Percentiles rank a stretch among this genome's conserved stretches.
phyloP scores from a whole-genome alignment of 2,113 vertebrate genomes.

The Struthidea cinerea region DNA sequence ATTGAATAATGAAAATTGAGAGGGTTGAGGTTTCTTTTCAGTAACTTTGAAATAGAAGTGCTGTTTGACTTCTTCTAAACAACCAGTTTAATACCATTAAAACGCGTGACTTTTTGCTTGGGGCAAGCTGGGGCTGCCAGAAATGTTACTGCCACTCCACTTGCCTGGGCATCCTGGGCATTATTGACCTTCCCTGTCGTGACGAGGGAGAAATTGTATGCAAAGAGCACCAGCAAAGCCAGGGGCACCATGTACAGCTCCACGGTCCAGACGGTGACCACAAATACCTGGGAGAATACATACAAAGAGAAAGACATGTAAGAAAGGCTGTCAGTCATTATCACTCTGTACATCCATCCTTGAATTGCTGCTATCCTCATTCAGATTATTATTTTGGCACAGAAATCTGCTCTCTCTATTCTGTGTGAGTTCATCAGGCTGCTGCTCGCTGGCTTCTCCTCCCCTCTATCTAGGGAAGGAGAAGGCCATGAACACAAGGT shows the following conservation, averaged over 20 bases:
- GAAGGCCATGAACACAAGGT: not conserved
- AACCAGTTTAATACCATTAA: not conserved
- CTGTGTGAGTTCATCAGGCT: not conserved
- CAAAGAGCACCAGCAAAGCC: slow-evolving; percentile 84
- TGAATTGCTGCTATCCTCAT: not conserved
- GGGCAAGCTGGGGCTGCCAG: not conserved
- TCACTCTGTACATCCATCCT: not conserved
- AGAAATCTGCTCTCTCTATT: not conserved
- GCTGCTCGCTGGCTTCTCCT: not conserved
- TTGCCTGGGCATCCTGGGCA: slow-evolving; percentile 87
- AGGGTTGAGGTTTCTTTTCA: not conserved
- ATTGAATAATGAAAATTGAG: not conserved
- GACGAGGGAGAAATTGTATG: slow-evolving; percentile 86
- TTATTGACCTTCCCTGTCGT: slow-evolving; percentile 71
- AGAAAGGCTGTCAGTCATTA: not conserved
- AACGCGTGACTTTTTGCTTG: not conserved
- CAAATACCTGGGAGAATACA: slow-evolving; percentile 80
- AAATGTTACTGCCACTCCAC: slow-evolving; percentile 6
- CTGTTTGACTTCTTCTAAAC: not conserved
- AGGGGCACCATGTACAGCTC: slow-evolving; percentile 96
- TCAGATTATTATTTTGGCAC: not conserved
- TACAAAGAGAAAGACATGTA: not conserved
- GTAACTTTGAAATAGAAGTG: not conserved
- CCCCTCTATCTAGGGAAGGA: not conserved
- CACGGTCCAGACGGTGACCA: slow-evolving; percentile 88